Conservation (phyloP, 2,888 invertebrate species). For the Apamea sordens region DNA sequence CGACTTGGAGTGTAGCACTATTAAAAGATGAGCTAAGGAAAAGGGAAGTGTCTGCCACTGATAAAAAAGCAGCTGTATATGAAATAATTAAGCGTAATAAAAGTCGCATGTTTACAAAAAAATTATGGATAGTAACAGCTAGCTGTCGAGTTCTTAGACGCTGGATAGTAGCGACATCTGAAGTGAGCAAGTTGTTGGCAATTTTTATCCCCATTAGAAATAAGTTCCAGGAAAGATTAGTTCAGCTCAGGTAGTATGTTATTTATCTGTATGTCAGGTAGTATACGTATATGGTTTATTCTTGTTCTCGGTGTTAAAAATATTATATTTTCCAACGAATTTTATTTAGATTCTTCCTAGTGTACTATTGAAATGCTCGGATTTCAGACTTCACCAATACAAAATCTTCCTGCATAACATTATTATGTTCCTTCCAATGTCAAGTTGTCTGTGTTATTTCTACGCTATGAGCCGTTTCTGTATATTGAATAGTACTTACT, state of each 20-base stretch:
- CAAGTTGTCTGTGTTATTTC: conserved; percentile 43
- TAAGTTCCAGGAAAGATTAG: conserved; percentile 9
- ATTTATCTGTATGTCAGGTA: not conserved
- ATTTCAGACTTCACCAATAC: not conserved
- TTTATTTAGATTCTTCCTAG: not conserved
- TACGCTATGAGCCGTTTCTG: conserved; percentile 61
- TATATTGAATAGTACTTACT: conserved; percentile 81
- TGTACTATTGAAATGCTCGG: not conserved
- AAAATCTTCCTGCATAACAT: not conserved
- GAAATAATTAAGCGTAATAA: not conserved
- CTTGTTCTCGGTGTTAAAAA: not conserved
- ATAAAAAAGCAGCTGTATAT: not conserved
- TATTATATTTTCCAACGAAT: conserved; percentile 13
- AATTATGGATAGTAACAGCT: not conserved
- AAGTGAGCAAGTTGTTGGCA: not conserved
- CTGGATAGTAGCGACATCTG: not conserved
- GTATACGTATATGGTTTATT: not conserved
- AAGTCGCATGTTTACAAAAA: not conserved
- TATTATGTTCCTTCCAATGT: conserved; percentile 22
- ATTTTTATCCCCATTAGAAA: conserved; percentile 2
- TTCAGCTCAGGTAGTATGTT: not conserved
- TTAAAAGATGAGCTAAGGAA: not conserved
- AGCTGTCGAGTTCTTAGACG: not conserved
- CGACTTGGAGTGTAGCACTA: too few relatives aligned
- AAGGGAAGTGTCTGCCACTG: not conserved